These are phyloP conservation scores for Eilema caniola DNA, from an alignment of 2,888 invertebrate species.

Conservation along the genomic window DNA sequence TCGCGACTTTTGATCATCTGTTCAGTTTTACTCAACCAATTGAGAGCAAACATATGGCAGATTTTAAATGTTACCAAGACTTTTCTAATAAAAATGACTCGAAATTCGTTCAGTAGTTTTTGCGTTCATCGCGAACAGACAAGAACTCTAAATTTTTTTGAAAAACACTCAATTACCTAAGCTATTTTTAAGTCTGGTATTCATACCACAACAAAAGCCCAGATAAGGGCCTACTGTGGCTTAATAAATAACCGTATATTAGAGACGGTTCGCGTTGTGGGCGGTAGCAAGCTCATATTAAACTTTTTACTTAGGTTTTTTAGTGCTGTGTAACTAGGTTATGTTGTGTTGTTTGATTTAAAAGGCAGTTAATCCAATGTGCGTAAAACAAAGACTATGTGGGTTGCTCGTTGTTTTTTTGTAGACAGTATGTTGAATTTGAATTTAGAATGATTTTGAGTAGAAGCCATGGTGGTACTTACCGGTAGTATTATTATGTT, in stretches of 20 bases:
- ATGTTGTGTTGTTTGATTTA: conserved; percentile 29
- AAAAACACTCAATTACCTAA: conserved; percentile 59
- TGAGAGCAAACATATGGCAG: neutral
- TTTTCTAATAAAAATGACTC: no score
- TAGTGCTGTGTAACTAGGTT: conserved; percentile 49
- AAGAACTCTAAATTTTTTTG: no score
- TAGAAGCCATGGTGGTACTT: neutral
- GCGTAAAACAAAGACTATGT: conserved; percentile 24
- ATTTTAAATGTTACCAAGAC: no score
- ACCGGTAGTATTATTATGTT: neutral
- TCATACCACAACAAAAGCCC: conserved; percentile 71
- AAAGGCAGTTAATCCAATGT: conserved; percentile 21
- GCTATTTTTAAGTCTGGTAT: conserved; percentile 71
- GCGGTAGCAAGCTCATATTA: conserved; percentile 49
- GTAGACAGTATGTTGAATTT: conserved; percentile 19
- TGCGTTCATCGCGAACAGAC: no score
- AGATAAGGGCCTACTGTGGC: conserved; percentile 73
- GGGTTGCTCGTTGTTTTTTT: conserved; percentile 5
- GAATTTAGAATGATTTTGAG: conserved; percentile 3
- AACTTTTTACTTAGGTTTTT: conserved; percentile 45
- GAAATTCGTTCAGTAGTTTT: no score
- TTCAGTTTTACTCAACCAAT: no score
- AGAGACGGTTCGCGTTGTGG: conserved; percentile 65
- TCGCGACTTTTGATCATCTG: no score
- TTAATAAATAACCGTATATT: conserved; percentile 81